Base-by-base conservation (phyloP, 1,140 invertebrate genomes). In the Habropoda laboriosa region DNA sequence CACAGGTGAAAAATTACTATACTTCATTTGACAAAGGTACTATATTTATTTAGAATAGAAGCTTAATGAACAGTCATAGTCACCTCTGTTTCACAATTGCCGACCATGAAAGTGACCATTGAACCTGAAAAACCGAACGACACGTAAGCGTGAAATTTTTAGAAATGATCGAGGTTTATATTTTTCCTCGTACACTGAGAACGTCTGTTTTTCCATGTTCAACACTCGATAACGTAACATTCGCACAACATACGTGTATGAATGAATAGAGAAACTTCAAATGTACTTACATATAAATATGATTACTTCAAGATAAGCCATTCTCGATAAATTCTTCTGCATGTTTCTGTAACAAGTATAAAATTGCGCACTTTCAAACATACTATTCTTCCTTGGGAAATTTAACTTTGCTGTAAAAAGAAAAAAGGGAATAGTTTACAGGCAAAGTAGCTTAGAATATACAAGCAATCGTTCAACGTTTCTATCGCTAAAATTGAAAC, bases 231-330 rank as follows among this genome's bases (percentile, higher is more conserved):
- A 53, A 64, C 32, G 21, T 24, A 16, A 35, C 13, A 8, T 47
- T 13, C 10, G 6, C 0, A 8, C 18, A 64, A 42, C 24, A 24
- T 1, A 47, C 40, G 6, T 30, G 30, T 61, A 32, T 21, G 45
- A 51, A 2, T 32, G 47, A 21, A 42, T 27, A 63, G 40, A 27
- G 16, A 16, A 7, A 16, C 57, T 38, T 55, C 7, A 32, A 49
- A 21, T 57, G n/a, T 87, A 91, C 91, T 91, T 87, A 92, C 91
- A 90, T 58, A 92, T 77, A 80, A 91, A 57, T 79, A 89, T 84
- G 38, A 88, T 80, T 55, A 88, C 70, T 61, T 82, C 86, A 80
- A 88, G 87, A 64, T 80, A 87, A 86, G 89, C 89, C 86, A 86
- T 89, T 80, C 76, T 82, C 57, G 87, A 64, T 76, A 85, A 83